Conservation (phyloP, 2,888 invertebrate genomes). For the Melieria omissa region DNA sequence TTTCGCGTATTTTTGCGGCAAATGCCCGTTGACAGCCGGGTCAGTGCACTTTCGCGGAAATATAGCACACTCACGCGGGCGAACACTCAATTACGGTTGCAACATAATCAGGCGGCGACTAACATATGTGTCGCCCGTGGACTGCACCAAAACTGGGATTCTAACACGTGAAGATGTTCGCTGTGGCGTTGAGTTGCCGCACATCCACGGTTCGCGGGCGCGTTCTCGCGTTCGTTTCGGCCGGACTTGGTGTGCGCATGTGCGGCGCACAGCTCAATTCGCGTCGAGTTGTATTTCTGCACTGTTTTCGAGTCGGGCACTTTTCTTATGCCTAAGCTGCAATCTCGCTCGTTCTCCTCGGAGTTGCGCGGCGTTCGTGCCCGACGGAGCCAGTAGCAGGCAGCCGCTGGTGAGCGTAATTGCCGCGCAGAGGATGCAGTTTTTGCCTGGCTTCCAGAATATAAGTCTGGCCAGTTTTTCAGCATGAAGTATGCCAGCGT, state of each 20-base stretch:
- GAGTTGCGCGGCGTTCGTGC: not conserved
- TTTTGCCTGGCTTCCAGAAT: not conserved
- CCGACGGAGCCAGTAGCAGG: too few relatives aligned
- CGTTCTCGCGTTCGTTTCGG: slow-evolving; percentile 32
- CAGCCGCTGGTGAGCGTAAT: too few relatives aligned
- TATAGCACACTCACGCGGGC: not conserved
- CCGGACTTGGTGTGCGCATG: slow-evolving; percentile 27
- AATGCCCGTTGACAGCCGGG: not conserved
- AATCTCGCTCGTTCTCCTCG: slow-evolving; percentile 28
- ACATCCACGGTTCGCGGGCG: slow-evolving; percentile 31
- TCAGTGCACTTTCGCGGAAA: not conserved
- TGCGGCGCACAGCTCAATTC: slow-evolving; percentile 52
- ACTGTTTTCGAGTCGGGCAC: slow-evolving; percentile 52
- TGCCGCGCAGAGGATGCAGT: too few relatives aligned
- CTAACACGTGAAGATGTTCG: too few relatives aligned
- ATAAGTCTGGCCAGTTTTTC: slow-evolving; percentile 25
- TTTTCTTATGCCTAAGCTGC: slow-evolving; percentile 45
- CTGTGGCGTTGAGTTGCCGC: too few relatives aligned
- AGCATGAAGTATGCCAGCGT: slow-evolving; percentile 17
- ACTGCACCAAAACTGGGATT: too few relatives aligned
- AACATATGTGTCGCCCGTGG: too few relatives aligned
- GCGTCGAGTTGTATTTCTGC: slow-evolving; percentile 59
- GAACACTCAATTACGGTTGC: too few relatives aligned
- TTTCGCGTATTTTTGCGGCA: not conserved
- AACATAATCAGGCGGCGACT: too few relatives aligned